phyloP scores from a whole-genome alignment of 1,140 invertebrate genomes.

The Eumeta japonica region DNA sequence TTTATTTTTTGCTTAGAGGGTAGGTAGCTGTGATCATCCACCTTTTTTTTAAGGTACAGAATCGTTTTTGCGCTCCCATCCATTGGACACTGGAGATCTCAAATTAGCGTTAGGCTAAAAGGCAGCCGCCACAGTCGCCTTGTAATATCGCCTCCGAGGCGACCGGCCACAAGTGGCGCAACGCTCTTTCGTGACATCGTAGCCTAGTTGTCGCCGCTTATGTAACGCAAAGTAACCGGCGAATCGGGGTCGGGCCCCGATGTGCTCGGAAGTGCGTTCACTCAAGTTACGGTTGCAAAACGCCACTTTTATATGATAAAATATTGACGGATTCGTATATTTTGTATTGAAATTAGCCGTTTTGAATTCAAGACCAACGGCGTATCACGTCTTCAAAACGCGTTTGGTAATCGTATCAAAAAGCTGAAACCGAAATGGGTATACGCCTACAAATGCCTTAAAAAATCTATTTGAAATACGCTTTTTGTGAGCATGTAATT shows the following conservation, averaged over 20 bases:
- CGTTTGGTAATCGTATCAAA: too few relatives aligned
- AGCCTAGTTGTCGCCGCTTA: constrained; percentile 53
- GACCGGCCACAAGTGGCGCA: constrained; percentile 38
- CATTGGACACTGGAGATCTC: too few relatives aligned
- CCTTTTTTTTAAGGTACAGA: too few relatives aligned
- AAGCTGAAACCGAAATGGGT: not conserved
- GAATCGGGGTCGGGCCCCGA: constrained; percentile 45
- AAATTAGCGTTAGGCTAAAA: too few relatives aligned
- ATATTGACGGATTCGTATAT: not conserved
- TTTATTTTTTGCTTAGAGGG: too few relatives aligned
- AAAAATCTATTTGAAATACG: not conserved
- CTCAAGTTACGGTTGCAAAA: not conserved
- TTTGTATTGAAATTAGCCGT: not conserved
- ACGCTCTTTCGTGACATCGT: constrained; percentile 52
- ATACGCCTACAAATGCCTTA: too few relatives aligned
- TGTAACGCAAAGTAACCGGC: constrained; percentile 42
- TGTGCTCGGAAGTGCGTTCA: constrained; percentile 47
- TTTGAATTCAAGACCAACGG: not conserved
- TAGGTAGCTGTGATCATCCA: too few relatives aligned
- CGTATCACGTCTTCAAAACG: not conserved
- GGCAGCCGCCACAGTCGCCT: too few relatives aligned
- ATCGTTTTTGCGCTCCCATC: too few relatives aligned
- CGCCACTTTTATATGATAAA: not conserved
- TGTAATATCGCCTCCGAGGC: too few relatives aligned
- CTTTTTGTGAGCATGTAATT: not conserved